phyloP scores from a whole-genome alignment of 2,113 vertebrate genomes.

The Campylorhamphus procurvoides region DNA sequence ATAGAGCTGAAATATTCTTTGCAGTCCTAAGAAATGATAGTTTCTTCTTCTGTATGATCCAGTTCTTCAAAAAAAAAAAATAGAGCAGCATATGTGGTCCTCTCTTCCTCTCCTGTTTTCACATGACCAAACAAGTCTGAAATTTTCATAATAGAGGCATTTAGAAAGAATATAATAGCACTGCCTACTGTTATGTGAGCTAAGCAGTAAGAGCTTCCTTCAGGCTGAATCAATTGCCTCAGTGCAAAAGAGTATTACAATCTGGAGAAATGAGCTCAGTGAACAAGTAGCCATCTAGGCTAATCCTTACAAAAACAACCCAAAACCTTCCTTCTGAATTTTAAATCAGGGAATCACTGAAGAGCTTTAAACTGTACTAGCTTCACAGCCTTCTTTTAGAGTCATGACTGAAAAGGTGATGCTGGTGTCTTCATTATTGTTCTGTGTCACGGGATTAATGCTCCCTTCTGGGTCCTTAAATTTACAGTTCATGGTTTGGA shows the following conservation, averaged over 20 bases:
- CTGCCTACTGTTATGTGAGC: not conserved
- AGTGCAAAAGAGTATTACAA: not conserved
- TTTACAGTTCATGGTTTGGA: not conserved
- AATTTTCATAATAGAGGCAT: not conserved
- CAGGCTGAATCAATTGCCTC: not conserved
- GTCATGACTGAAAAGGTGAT: not conserved
- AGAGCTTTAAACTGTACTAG: not conserved
- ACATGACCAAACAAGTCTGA: not conserved
- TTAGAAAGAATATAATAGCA: not conserved
- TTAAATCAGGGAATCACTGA: not conserved
- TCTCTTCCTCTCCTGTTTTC: not conserved
- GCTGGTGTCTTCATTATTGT: not conserved
- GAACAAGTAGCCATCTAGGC: not conserved
- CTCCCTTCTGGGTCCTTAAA: not conserved
- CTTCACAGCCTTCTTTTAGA: not conserved
- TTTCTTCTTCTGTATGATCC: not conserved
- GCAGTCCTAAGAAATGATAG: not conserved
- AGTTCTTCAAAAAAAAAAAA: not conserved
- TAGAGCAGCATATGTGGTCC: not conserved
- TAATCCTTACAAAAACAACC: not conserved
- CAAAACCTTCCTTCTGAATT: not conserved
- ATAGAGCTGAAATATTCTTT: not conserved
- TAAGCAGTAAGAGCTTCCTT: not conserved
- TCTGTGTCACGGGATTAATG: not conserved
- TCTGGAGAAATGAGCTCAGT: not conserved